Base-by-base conservation (phyloP, 2,888 invertebrate species). In the Meteorus cinctellus region DNA sequence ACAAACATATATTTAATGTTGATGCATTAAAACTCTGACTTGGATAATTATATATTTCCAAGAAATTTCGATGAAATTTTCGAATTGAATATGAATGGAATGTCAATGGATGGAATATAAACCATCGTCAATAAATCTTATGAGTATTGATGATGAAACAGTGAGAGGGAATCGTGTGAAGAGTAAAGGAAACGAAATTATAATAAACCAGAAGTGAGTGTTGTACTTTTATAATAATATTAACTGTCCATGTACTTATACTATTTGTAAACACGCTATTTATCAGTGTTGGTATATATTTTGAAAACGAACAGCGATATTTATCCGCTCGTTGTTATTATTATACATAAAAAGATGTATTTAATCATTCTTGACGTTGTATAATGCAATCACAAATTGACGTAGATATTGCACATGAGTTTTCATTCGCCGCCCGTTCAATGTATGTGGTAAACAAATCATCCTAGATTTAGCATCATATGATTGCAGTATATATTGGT, bases 211-310 rank as follows among this genome's bases (percentile, higher is more conserved):
- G 82, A 82, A 77, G 74, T 82, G 63, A 82, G 82, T 83, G 80
- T 81, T 81, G 82, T 86, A 86, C 84, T 86, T 86, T 86, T 86
- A 84, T 86, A 86, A 82, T 84, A 80, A 84, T 63, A 65, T 36
- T 36, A 68, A 67, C 29, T 48, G 74, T 82, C 77, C 78, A 83
- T 82, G 84, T 86, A 86, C 83, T 85, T 86, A 85, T 83, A 83
- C 85, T 85, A 34, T 65, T 86, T 86, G 77, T 85, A 84, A 84
- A 78, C 81, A 77, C 77, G 77, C 73, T 79, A 80, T 55, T n/a
- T 55, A 55, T 19, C 2, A 55, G 55, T 55, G 70, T 65, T 66
- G 48, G 36, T 34, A 66, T 74, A 29, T 63, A 75, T 72, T 55
- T 19, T 19, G 19, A 19, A 55, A 55, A 19, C 24, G n/a, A n/a